Evolutionary conservation across 2,888 invertebrate species (phyloP), one percentile per base, ranked within the genome.

Genomic region (Pollenia angustigena): DNA sequence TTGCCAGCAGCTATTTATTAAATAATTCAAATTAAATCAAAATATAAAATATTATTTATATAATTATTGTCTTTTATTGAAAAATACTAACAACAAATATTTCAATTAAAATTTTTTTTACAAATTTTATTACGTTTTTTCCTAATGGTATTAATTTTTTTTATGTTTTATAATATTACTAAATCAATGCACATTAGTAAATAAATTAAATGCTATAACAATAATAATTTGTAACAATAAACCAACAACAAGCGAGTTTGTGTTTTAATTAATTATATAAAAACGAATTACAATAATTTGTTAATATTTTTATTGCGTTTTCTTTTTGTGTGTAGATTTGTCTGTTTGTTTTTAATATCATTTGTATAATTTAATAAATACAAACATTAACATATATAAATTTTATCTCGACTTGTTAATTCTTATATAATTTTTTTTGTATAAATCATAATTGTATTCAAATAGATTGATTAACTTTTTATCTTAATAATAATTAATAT

Each of bases 31-130:
- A 50, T 44, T 62, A 71, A 71, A 32, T 3, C 40, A 48, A 74
- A 66, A 74, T 72, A 46, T 46, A 14, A 75, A 23, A 48, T 50
- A 56, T 48, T 71, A 23, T 78, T 40, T 66, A 46, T 56, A 46
- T 52, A 81, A 78, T 87, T 87, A 87, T 87, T 87, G 87, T 84
- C 87, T 83, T 84, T 87, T 84, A 81, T 87, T 81, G 42, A 54
- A 74, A 78, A 78, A 78, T 66, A 74, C 23, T 50, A 76, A 82
- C 68, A 82, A 78, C 78, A 78, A 81, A 78, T 78, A 81, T 74
- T 71, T 83, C 4, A 54, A 72, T 68, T 64, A 23, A 66, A 50
- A 12, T 62, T 69, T 64, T 11, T 71, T 75, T 69, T 14, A 18
- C 14, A 74, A 48, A 64, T 56, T 78, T 71, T 56, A 50, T 82